phyloP scores from a whole-genome alignment of 1,140 invertebrate genomes.

The Aphaenogaster ashmeadi region DNA sequence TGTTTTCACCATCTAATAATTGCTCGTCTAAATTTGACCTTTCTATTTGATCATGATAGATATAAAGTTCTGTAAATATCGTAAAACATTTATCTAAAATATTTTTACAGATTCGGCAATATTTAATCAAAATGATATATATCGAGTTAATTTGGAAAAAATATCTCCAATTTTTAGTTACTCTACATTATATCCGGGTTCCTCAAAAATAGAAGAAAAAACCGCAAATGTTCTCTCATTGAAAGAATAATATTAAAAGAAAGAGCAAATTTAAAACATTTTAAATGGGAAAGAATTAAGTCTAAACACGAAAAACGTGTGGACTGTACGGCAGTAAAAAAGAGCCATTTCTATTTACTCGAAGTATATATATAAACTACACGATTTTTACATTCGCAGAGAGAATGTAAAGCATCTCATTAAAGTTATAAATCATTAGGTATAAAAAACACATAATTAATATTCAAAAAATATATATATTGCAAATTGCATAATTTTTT shows the following conservation, averaged over 20 bases:
- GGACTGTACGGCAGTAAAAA: neutral
- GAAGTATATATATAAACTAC: neutral
- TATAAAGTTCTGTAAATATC: neutral
- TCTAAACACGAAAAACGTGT: neutral
- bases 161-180: constrained; percentile 15
- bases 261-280: neutral
- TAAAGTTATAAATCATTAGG: neutral
- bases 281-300: neutral
- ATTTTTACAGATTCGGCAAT: neutral
- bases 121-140: constrained; percentile 4
- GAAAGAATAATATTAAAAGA: constrained; percentile 31
- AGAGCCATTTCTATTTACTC: neutral
- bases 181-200: neutral
- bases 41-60: too few relatives aligned
- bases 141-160: constrained; percentile 23
- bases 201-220: neutral
- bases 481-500: too few relatives aligned
- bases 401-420: neutral
- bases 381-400: neutral
- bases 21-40: too few relatives aligned
- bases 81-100: constrained; percentile 18
- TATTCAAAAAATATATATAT: too few relatives aligned
- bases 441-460: too few relatives aligned
- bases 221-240: neutral
- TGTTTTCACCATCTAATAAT: too few relatives aligned